Conservation (phyloP, 1,140 invertebrate genomes). For the Drosophila eugracilis region DNA sequence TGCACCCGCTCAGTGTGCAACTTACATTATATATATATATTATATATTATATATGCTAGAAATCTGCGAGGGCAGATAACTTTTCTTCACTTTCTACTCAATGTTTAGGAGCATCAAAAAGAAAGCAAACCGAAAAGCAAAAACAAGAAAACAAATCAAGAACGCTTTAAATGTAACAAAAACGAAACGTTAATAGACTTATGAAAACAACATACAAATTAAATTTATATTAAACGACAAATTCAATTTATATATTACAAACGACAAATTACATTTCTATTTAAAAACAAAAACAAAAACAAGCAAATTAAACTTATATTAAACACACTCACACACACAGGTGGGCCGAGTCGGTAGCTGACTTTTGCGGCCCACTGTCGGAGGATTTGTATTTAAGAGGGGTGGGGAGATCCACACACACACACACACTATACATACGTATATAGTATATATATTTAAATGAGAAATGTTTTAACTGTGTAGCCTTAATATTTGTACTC, state of each 20-base stretch:
- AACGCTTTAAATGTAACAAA: slow-evolving; percentile 84
- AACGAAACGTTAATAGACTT: slow-evolving; percentile 83
- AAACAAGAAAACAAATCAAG: slow-evolving; percentile 62
- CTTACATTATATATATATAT: slow-evolving; percentile 5
- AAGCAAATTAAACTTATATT: slow-evolving; percentile 44
- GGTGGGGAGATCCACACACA: slow-evolving; percentile 24
- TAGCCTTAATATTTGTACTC: slow-evolving; percentile 73
- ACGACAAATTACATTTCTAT: slow-evolving; percentile 48
- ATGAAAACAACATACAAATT: slow-evolving; percentile 53
- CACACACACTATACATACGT: slow-evolving; percentile 50
- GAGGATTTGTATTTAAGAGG: slow-evolving; percentile 21
- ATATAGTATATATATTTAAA: slow-evolving; percentile 55
- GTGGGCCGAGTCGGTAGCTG: slow-evolving; percentile 6
- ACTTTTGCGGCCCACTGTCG: slow-evolving; percentile 19
- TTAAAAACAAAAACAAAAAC: slow-evolving; percentile 14
- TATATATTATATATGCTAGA: slow-evolving; percentile 26
- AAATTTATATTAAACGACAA: slow-evolving; percentile 39
- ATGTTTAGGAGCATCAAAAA: slow-evolving; percentile 67
- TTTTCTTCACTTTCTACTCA: slow-evolving; percentile 71
- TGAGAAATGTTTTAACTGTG: slow-evolving; percentile 75
- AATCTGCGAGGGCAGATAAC: slow-evolving; percentile 19
- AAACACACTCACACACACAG: slow-evolving; percentile 37
- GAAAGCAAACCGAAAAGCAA: slow-evolving; percentile 29
- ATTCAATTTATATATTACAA: slow-evolving; percentile 27
- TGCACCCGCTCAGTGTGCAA: slow-evolving; percentile 10